These are phyloP conservation scores for Ciconia nigra DNA, from an alignment of 2,797 vertebrate species.

Conservation along the genomic window DNA sequence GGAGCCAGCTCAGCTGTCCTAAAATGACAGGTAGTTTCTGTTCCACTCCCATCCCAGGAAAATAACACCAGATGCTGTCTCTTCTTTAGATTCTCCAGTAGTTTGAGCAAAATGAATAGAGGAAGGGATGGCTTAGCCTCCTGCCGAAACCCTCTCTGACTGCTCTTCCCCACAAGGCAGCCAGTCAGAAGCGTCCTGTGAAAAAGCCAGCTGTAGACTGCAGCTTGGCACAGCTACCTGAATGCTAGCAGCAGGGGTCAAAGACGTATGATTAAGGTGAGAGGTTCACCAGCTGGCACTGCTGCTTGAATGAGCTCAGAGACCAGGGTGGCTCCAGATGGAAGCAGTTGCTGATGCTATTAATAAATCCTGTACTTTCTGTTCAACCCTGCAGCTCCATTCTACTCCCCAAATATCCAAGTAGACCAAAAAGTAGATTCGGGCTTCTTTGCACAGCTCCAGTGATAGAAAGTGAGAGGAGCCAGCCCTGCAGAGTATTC, in stretches of 20 bases:
- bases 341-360: background rate
- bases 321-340: background rate
- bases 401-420: background rate
- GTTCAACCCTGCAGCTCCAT: background rate
- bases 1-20: background rate
- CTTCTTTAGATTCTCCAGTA: background rate
- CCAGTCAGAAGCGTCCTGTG: background rate
- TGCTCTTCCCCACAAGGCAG: background rate
- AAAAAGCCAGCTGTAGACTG: background rate
- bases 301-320: conserved; percentile 8
- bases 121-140: background rate
- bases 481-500: background rate
- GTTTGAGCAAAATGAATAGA: background rate
- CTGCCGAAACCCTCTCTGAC: background rate
- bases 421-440: background rate
- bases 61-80: background rate
- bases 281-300: conserved; percentile 1
- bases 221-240: background rate
- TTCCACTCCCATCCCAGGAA: background rate
- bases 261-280: background rate
- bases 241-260: conserved; percentile 10
- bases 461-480: background rate
- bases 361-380: conserved; percentile 15
- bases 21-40: background rate
- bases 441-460: background rate